These are phyloP conservation scores for Trachymyrmex septentrionalis DNA, from an alignment of 1,140 invertebrate genomes.

Conservation along the genomic window DNA sequence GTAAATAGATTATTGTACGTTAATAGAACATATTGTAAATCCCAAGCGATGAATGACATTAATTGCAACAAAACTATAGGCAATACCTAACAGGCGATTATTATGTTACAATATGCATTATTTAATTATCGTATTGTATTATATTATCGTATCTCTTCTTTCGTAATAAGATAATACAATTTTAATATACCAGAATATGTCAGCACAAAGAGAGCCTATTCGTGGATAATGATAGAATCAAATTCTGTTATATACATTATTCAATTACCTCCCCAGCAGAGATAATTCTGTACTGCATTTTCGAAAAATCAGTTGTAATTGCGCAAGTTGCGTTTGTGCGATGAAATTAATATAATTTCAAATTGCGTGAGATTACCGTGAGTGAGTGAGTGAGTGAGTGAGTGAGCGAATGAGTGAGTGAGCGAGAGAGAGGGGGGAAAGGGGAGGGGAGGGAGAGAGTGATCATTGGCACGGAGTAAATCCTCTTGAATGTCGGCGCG, in stretches of 20 bases:
- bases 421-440: background rate
- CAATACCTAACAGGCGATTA: conserved; percentile 22
- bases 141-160: conserved; percentile 14
- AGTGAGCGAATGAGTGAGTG: background rate
- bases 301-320: conserved; percentile 8
- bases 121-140: conserved; percentile 29
- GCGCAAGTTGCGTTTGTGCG: background rate
- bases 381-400: background rate
- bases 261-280: background rate
- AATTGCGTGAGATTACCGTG: background rate
- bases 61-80: conserved; percentile 11
- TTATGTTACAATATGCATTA: background rate
- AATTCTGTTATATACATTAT: conserved; percentile 23
- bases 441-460: background rate
- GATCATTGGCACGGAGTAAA: conserved; percentile 19
- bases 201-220: background rate
- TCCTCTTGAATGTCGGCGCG: conserved; percentile 54
- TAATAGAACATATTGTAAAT: conserved; percentile 20
- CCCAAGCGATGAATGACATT: conserved; percentile 24
- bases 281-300: background rate
- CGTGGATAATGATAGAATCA: conserved; percentile 11
- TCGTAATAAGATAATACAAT: conserved; percentile 29
- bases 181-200: conserved; percentile 13
- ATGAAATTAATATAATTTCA: conserved; percentile 35
- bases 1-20: conserved; percentile 19